A percentile compares a stretch with the other conserved stretches of the same genome.
phyloP scores from a whole-genome alignment of 2,888 invertebrate genomes.

The Parthenolecanium corni region DNA sequence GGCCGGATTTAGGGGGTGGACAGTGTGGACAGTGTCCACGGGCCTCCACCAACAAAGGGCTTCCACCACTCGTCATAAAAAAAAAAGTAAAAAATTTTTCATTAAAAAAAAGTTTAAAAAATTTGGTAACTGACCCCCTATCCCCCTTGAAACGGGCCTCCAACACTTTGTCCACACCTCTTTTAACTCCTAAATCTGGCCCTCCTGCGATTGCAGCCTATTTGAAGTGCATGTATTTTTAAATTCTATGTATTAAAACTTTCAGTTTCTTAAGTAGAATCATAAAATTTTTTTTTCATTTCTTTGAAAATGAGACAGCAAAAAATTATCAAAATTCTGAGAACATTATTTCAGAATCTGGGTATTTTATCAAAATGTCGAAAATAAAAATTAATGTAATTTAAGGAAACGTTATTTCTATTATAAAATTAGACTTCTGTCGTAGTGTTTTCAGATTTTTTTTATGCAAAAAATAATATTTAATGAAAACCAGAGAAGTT shows the following conservation, averaged over 20 bases:
- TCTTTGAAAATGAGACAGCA: not conserved
- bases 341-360: not conserved
- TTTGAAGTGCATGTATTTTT: not conserved
- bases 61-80: too few species aligned
- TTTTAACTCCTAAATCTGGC: too few species aligned
- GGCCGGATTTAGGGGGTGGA: too few species aligned
- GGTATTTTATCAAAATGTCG: not conserved
- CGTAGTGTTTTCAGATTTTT: not conserved
- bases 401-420: conserved; percentile 20
- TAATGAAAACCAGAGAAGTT: conserved; percentile 12
- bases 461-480: conserved; percentile 8
- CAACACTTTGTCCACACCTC: too few species aligned
- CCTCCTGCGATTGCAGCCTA: too few species aligned
- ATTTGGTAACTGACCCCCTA: too few species aligned
- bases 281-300: not conserved
- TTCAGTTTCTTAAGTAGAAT: not conserved
- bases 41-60: too few species aligned
- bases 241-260: not conserved
- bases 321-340: not conserved
- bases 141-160: too few species aligned
- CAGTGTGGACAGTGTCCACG: too few species aligned
- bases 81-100: too few species aligned
- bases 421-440: conserved; percentile 5
- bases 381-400: not conserved
- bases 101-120: too few species aligned